Percentiles rank a stretch among this genome's conserved stretches.
phyloP scores from a whole-genome alignment of 2,888 invertebrate genomes.

The Gonocerus acuteangulatus region DNA sequence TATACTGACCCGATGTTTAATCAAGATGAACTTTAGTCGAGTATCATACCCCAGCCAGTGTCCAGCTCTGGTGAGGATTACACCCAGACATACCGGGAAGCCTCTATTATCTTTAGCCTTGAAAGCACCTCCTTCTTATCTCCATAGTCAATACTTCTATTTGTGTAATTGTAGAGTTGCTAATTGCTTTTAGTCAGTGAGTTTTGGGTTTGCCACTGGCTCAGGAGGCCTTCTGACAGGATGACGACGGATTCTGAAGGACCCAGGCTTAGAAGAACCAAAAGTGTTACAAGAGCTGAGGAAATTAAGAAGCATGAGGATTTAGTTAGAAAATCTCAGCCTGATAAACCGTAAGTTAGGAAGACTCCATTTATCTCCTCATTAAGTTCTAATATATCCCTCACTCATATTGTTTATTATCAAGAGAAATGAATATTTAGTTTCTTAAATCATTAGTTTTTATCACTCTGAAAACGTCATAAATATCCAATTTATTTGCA shows the following conservation, averaged over 20 bases:
- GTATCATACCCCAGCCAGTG: neutral
- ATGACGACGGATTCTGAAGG: conserved; percentile 40
- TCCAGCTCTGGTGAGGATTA: neutral
- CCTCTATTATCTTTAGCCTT: neutral
- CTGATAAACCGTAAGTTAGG: conserved; percentile 86
- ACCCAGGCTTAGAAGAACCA: conserved; percentile 57
- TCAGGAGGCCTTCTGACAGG: neutral
- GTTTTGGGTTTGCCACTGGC: neutral
- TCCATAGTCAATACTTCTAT: neutral
- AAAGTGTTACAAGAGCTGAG: conserved; percentile 81
- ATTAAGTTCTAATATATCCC: too few species aligned
- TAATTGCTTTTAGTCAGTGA: neutral
- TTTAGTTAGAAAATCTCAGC: conserved; percentile 67
- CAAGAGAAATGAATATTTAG: too few species aligned
- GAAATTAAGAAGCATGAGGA: conserved; percentile 76
- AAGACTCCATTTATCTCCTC: too few species aligned
- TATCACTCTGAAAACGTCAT: too few species aligned
- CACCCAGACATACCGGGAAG: neutral
- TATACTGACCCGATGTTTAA: neutral
- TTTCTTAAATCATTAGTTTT: too few species aligned
- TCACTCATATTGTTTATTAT: too few species aligned
- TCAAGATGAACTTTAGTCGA: conserved; percentile 24
- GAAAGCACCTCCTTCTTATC: neutral
- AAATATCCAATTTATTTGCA: too few species aligned
- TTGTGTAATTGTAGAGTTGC: neutral